Base-by-base conservation (phyloP, 2,113 vertebrate genomes). In the Aspidoscelis tigris region DNA sequence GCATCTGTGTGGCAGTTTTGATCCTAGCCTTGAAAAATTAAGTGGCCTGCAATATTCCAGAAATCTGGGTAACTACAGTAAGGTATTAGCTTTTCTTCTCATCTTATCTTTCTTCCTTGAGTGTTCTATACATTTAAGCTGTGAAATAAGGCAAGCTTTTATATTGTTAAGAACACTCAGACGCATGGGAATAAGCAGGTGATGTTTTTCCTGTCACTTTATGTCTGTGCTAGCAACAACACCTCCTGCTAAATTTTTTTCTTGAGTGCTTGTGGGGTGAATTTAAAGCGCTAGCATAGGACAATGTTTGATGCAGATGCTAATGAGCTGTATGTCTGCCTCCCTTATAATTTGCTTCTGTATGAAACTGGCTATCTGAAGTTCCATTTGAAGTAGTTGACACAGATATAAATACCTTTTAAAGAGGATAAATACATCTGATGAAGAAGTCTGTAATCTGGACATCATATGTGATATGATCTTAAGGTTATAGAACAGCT, bases 341-440 rank as follows among this genome's bases (percentile, higher is more conserved):
- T 7, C 26, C 16, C 39, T 58, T 47, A 71, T 55, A 26, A 77
- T 76, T 70, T 76, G 33, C 20, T 78, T 61, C n/a, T 55, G 43
- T 53, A 66, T 41, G 16, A 65, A 65, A 53, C 20, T 73, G 74
- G 43, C 44, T 43, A 22, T 86, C 66, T 78, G 26, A 84, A 69
- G 82, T 77, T 84, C 77, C n/a, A 72, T 55, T 50, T 44, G 75
- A 41, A 66, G 26, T 72, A 16, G 16, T 44, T 69, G 43, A 68
- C n/a, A 76, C 33, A 65, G 21, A 69, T 43, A 47, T 2, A 8
- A 86, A 8, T 16, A 22, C n/a, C 65, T 53, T 43, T 65, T 74
- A 82, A 61, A 86, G 9, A 8, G 72, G 21, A 86, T 78, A 82
- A 76, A 71, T 86, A 41, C 50, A 68, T 55, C 78, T 86, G 77